Base-by-base conservation (phyloP, 2,113 vertebrate species). In the Erythrolamprus reginae region DNA sequence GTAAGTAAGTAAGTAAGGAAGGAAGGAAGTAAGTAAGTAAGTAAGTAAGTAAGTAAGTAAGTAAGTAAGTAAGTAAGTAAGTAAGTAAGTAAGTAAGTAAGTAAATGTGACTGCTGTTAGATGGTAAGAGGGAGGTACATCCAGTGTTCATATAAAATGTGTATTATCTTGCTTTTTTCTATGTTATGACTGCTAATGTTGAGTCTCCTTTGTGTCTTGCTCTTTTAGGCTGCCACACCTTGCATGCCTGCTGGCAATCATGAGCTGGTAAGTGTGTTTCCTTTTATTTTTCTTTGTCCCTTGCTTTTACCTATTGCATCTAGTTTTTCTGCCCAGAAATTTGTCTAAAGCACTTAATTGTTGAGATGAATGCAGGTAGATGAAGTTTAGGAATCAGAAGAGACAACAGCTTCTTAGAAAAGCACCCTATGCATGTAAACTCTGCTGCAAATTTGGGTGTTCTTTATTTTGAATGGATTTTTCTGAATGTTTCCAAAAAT, bases 241-340 rank as follows among this genome's bases (percentile, higher is more conserved):
- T 99, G 98, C 95, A 97, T 98, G 86, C 97, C 98, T 1, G 85
- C 96, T 21, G 97, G 97, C 95, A 99, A 97, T 96, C 98, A 98
- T 94, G 98, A 99, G 93, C 96, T 96, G 98, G 98, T 99, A 95
- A 98, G 98, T 90, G 58, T 91, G 1, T 19, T 9, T 28, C 48
- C 38, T 84, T 28, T 24, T 19, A 3, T 53, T 47, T 42, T 33
- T 56, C 50, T 61, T 38, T 26, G 77, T n/a, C 13, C 5, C 21
- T 23, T 26, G 23, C 61, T 45, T 83, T 17, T 61, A 45, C 52
- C 26, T 65, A 58, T 23, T 58, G 55, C 26, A 21, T 12, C 10
- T 10, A 2, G 21, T 38, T 77, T 77, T 77, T 38, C 70, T 77
- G 70, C 19, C n/a, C 42, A 17, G 26, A 56, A 33, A 48, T 19